Evolutionary conservation across 2,113 vertebrate genomes (phyloP).

Genomic region (Thoracochromis brauschi): DNA sequence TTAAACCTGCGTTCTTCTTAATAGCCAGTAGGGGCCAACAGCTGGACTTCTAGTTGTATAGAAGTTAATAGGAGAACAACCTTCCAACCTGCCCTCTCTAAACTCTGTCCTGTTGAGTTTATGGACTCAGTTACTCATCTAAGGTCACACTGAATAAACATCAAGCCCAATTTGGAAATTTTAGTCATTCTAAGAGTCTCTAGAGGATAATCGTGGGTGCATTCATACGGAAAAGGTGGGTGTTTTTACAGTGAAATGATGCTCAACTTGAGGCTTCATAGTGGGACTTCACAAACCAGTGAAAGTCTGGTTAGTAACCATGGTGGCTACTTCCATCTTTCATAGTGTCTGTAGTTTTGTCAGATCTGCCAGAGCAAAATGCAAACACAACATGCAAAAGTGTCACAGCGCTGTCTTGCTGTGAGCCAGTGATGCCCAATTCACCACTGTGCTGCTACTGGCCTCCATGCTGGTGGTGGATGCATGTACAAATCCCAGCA

Average conservation of each 20-base stretch:
- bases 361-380: background rate
- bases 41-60: background rate
- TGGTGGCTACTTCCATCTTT: background rate
- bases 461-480: background rate
- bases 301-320: background rate
- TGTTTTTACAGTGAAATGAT: background rate
- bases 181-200: background rate
- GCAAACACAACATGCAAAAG: background rate
- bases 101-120: background rate
- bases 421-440: background rate
- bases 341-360: background rate
- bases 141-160: background rate
- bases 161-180: background rate
- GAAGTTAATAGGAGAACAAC: background rate
- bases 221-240: fast-evolving
- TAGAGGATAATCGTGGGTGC: background rate
- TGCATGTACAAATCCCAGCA: background rate
- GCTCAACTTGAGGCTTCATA: background rate
- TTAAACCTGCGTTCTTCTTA: background rate
- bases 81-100: background rate
- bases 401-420: background rate
- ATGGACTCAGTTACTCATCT: background rate
- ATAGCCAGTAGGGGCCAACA: background rate
- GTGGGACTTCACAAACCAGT: fast-evolving
- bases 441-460: fast-evolving